A percentile compares a stretch with the other conserved stretches of the same genome.
Evolutionary conservation across 2,797 vertebrate species (phyloP).

Genomic region (Buphagus erythrorhynchus): DNA sequence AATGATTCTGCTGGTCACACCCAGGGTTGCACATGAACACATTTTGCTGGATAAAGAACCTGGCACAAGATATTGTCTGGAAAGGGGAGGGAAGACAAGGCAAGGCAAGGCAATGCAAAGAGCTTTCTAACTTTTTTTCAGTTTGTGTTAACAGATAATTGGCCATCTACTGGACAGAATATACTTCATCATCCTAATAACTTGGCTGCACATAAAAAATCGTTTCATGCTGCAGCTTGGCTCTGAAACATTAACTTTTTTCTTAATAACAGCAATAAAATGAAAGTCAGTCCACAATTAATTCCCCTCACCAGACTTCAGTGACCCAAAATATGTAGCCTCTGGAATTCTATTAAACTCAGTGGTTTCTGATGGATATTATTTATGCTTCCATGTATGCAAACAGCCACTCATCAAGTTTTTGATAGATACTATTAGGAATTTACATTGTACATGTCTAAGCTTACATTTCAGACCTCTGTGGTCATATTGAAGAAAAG

Average conservation of each 20-base stretch:
- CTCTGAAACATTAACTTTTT: not conserved
- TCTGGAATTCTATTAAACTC: slow-evolving; percentile 13
- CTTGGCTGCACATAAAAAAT: not conserved
- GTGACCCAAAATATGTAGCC: not conserved
- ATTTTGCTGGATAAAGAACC: not conserved
- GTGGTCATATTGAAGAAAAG: not conserved
- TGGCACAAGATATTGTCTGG: not conserved
- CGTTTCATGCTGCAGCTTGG: slow-evolving; percentile 3
- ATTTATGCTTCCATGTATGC: not conserved
- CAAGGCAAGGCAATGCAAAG: not conserved
- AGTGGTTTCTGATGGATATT: not conserved
- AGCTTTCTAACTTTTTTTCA: not conserved
- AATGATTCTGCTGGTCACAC: not conserved
- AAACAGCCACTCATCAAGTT: not conserved
- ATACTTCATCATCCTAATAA: not conserved
- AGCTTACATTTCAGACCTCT: slow-evolving; percentile 2
- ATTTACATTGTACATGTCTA: not conserved
- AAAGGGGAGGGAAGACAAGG: not conserved
- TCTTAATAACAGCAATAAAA: slow-evolving; percentile 21
- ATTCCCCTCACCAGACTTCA: slow-evolving; percentile 11
- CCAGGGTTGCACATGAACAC: not conserved
- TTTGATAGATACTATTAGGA: not conserved
- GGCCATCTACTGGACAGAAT: slow-evolving; percentile 26
- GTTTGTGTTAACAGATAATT: not conserved
- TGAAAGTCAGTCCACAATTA: not conserved